Base-by-base conservation (phyloP, 1,140 invertebrate species). In the Microplitis demolitor region DNA sequence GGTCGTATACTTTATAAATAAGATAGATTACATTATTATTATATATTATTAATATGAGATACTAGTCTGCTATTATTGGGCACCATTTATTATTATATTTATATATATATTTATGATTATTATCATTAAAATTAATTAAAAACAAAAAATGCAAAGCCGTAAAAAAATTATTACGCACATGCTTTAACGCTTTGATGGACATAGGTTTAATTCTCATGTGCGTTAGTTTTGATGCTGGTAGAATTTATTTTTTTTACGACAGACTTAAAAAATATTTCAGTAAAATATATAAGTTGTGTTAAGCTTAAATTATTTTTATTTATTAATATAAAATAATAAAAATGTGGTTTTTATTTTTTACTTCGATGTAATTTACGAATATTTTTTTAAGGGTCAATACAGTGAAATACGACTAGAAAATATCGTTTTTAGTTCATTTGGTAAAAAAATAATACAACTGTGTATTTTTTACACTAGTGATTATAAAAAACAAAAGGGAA, bases 1-100 rank as follows among this genome's bases (percentile, higher is more conserved):
- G 79, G 68, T 76, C 69, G 74, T 75, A 75, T 71, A 64, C 63
- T 56, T 50, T 75, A 75, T 67, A 73, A 69, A 73, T 73, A 69
- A 54, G n/a, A 13, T n/a, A n/a, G 8, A 62, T 75, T 24, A 24
- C 24, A 66, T 53, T 69, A 74, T 60, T 66, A 56, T 66, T 66
- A 37, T 34, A 50, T 66, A 61, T 11, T 64, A 58, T 50, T 54
- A 60, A 63, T 50, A 71, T 71, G 66, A 68, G 16, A 53, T 66
- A 51, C 24, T 66, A 39, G 39, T 39, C 39, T 39, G 24, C 39
- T 39, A 11, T 11, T 39, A 39, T 39, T 39, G 39, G 39, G 39
- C 39, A 39, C 39, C 39, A 39, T 39, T 39, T 39, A 39, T 39
- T 39, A 39, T 39, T 39, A 66, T 4, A 66, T 51, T 6, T 35